Evolutionary conservation across 2,888 invertebrate genomes (phyloP), one percentile per base, ranked within the genome.

Genomic region (Hedychridium roseum): DNA sequence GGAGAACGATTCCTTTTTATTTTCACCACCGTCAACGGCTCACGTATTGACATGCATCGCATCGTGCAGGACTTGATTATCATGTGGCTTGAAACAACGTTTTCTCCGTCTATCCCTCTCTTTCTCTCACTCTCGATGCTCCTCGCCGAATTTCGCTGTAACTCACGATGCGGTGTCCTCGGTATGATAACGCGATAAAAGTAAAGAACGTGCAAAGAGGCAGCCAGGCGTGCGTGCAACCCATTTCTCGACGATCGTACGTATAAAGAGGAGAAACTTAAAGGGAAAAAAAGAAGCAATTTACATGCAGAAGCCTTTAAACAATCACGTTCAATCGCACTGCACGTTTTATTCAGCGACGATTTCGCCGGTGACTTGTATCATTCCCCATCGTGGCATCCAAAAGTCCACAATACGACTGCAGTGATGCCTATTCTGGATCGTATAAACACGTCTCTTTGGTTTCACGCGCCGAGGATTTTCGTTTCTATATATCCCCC

Each of bases 391-490:
- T 64, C 64, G 50, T 64, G 78, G 78, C 78, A 78, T 79, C 78
- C 78, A 79, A 79, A 79, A 78, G 78, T 79, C 78, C 78, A 79
- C 78, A 79, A 79, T 79, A 79, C 78, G 78, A 79, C 78, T 79
- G 78, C 78, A 78, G 77, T 71, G 78, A 78, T 78, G 78, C 78
- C 78, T 79, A 76, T 78, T 79, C 78, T 79, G 78, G 78, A 79
- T 77, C 61, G 54, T 72, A 75, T 63, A 53, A 35, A 28, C 38
- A 45, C 55, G 35, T 40, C 55, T 50, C 47, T 44, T 54, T 56
- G 50, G 53, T 61, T 61, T 54, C 28, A 30, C 58, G 57, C 43
- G 50, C 45, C 49, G 38, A 31, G 17, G 12, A 18, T 17, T n/a
- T 57, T 50, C 32, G 40, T 54, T 58, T 34, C 28, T 49, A 26